Evolutionary conservation across 2,113 vertebrate species (phyloP).

Genomic region (Spea bombifrons): DNA sequence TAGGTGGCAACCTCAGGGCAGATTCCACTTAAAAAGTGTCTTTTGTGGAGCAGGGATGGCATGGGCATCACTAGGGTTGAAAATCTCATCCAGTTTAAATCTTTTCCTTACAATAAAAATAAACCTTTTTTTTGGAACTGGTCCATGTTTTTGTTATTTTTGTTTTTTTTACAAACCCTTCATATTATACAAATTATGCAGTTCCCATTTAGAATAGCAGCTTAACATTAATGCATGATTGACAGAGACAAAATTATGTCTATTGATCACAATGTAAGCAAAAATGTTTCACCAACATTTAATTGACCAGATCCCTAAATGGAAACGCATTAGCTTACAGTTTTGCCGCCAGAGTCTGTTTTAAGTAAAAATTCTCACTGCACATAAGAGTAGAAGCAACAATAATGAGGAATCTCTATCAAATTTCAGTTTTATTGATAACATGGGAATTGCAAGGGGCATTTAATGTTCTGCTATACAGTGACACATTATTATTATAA

Average conservation of each 20-base stretch:
- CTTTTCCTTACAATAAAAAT: conserved; percentile 33
- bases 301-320: conserved; percentile 50
- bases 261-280: conserved; percentile 51
- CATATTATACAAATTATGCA: neutral
- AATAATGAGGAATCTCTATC: no score
- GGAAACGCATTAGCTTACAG: conserved; percentile 48
- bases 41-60: conserved; percentile 36
- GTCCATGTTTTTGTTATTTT: conserved; percentile 32
- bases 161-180: neutral
- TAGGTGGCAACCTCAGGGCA: conserved; percentile 63
- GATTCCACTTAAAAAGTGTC: conserved; percentile 56
- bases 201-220: neutral
- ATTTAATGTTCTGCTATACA: no score
- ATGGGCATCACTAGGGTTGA: neutral
- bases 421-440: no score
- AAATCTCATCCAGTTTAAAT: conserved; percentile 36
- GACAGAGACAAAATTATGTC: conserved; percentile 49
- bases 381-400: no score
- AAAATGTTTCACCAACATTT: conserved; percentile 57
- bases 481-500: no score
- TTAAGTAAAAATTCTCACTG: conserved; percentile 16
- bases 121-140: conserved; percentile 40
- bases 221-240: neutral
- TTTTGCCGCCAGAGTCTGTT: conserved; percentile 50
- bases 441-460: no score